A percentile compares a stretch with the other conserved stretches of the same genome.
Evolutionary conservation across 2,797 vertebrate species (phyloP).

Genomic region (Acestrorhynchus altus): DNA sequence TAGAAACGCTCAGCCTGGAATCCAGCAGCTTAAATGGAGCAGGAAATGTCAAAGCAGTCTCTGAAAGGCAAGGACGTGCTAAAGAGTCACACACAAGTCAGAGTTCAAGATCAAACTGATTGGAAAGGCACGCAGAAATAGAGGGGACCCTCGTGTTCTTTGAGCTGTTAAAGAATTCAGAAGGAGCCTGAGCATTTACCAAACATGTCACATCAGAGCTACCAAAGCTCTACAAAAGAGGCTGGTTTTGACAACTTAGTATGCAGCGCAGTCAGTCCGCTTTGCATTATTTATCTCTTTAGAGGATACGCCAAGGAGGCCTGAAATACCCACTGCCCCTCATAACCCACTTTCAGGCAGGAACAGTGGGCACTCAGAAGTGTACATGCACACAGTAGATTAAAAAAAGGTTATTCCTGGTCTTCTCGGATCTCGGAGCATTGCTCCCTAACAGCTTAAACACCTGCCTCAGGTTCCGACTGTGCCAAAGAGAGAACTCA

Average conservation of each 20-base stretch:
- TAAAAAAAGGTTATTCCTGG: constrained; percentile 53
- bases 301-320: constrained; percentile 65
- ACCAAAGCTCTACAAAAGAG: constrained; percentile 60
- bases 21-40: constrained; percentile 11
- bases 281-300: constrained; percentile 79
- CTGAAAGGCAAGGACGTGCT: constrained; percentile 36
- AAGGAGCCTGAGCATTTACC: constrained; percentile 62
- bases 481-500: constrained; percentile 37
- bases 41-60: constrained; percentile 27
- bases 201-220: constrained; percentile 64
- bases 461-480: constrained; percentile 54
- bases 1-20: constrained; percentile 7
- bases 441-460: constrained; percentile 53
- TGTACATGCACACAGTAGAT: constrained; percentile 66
- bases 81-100: constrained; percentile 38
- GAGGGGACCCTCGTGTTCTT: constrained; percentile 36
- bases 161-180: constrained; percentile 62
- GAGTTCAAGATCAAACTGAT: constrained; percentile 53
- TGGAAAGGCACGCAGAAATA: constrained; percentile 49
- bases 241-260: constrained; percentile 70
- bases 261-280: constrained; percentile 66
- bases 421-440: constrained; percentile 51
- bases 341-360: constrained; percentile 73
- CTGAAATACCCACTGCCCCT: constrained; percentile 70
- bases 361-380: constrained; percentile 62